These are phyloP conservation scores for Danio tinwini DNA, from an alignment of 2,797 vertebrate species.

Conservation along the genomic window DNA sequence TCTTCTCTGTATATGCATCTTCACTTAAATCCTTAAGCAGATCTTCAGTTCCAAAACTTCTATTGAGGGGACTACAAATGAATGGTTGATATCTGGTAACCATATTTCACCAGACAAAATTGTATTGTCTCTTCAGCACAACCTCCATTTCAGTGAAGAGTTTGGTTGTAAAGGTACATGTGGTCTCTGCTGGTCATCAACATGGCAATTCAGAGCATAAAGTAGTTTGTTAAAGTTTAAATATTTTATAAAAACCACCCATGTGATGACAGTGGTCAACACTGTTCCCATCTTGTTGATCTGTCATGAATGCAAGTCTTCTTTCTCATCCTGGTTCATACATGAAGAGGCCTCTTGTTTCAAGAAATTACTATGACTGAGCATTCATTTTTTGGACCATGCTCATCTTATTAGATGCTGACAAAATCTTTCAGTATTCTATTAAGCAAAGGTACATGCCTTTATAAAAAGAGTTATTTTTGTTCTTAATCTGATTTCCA, in stretches of 20 bases:
- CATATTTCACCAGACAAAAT: constrained; percentile 4
- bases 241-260: background rate
- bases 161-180: background rate
- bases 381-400: background rate
- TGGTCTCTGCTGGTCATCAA: background rate
- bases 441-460: background rate
- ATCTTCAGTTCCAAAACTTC: constrained; percentile 17
- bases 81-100: background rate
- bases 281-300: no score
- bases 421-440: background rate
- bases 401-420: background rate
- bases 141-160: constrained; percentile 4
- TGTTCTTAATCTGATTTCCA: constrained; percentile 4
- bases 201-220: constrained; percentile 10
- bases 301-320: background rate
- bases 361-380: no score
- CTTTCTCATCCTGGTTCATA: background rate
- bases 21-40: background rate
- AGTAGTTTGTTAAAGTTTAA: background rate
- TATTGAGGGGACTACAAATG: background rate
- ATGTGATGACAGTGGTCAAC: no score
- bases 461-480: background rate
- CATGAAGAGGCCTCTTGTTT: background rate
- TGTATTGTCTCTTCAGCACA: background rate
- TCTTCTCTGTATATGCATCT: background rate